phyloP scores from a whole-genome alignment of 2,888 invertebrate species.

The Listrodromus nycthemerus region DNA sequence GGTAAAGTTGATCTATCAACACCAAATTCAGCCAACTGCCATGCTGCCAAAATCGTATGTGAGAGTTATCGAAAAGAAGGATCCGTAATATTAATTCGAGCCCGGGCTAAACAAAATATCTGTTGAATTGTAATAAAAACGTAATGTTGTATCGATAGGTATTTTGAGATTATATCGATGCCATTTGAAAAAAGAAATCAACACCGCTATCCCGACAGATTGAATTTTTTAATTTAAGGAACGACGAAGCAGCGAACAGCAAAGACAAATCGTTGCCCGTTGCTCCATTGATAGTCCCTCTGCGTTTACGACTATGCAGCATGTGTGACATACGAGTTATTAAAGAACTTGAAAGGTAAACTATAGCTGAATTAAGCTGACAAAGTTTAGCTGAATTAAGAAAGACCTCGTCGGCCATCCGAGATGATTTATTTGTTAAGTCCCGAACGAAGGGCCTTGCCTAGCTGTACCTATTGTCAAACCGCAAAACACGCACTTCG shows the following conservation, averaged over 20 bases:
- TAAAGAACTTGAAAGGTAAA: background rate
- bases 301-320: background rate
- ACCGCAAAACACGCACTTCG: constrained; percentile 12
- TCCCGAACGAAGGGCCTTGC: background rate
- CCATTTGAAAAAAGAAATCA: background rate
- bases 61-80: background rate
- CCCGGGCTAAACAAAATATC: background rate
- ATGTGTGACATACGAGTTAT: background rate
- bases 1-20: background rate
- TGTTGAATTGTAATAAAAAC: background rate
- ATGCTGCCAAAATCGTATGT: background rate
- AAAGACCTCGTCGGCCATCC: constrained; percentile 4
- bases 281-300: background rate
- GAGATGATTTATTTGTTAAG: constrained; percentile 4
- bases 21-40: background rate
- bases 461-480: constrained; percentile 1
- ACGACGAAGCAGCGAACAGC: background rate
- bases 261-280: background rate
- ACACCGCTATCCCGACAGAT: background rate
- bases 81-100: constrained; percentile 11
- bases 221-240: background rate
- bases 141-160: constrained; percentile 4
- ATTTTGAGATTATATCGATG: constrained; percentile 1
- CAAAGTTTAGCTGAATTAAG: too few relatives aligned
- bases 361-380: too few relatives aligned